Evolutionary conservation across 2,888 invertebrate genomes (phyloP).

Genomic region (Hartigia nigra): DNA sequence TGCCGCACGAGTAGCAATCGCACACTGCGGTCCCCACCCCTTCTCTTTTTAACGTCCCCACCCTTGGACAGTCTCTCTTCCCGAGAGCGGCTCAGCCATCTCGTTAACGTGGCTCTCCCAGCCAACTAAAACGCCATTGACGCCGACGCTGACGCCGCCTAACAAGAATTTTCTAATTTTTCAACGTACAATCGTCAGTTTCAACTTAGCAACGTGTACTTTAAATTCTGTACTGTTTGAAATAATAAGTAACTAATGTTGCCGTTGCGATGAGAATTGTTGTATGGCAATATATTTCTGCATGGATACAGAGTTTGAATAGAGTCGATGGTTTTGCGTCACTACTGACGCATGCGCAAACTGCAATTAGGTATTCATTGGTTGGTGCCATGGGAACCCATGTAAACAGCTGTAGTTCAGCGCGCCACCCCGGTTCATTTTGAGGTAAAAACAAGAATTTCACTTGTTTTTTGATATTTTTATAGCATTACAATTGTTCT

Average conservation of each 20-base stretch:
- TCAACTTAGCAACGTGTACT: background rate
- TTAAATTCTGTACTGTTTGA: background rate
- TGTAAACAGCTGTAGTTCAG: constrained; percentile 26
- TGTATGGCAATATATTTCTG: background rate
- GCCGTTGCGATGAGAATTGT: background rate
- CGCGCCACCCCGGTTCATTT: background rate
- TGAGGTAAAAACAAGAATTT: background rate
- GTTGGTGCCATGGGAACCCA: constrained; percentile 28
- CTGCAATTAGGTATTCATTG: constrained; percentile 18
- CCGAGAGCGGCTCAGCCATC: background rate
- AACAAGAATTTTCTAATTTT: background rate
- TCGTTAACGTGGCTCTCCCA: background rate
- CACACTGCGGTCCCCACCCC: constrained; percentile 55
- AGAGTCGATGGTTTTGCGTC: background rate
- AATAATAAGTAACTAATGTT: background rate
- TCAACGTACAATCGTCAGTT: background rate
- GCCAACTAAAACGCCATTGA: background rate
- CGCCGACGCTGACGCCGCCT: background rate
- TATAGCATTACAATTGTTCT: background rate
- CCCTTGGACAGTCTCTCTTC: constrained; percentile 16
- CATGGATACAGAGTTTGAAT: background rate
- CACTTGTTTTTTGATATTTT: background rate
- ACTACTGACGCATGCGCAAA: constrained; percentile 3
- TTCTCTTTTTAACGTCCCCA: constrained; percentile 30
- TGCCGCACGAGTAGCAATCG: constrained; percentile 55